Evolutionary conservation across 1,140 invertebrate genomes (phyloP).

Genomic region (Liolophura sinensis): DNA sequence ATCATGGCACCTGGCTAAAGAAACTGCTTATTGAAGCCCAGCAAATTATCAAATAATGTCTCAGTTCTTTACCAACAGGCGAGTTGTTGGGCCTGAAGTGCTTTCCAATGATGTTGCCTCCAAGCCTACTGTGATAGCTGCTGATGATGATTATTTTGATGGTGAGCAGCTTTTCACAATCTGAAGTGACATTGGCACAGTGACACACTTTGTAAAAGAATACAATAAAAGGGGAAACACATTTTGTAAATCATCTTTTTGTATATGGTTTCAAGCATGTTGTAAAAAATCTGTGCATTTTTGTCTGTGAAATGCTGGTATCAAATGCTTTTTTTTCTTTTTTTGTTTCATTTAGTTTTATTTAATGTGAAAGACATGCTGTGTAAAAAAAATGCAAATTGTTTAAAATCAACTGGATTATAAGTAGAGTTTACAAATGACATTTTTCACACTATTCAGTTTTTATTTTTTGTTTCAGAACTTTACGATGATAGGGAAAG

Average conservation of each 20-base stretch:
- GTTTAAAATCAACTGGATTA: too few relatives aligned
- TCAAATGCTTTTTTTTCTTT: slow-evolving; percentile 15
- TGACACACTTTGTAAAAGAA: too few relatives aligned
- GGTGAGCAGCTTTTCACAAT: slow-evolving; percentile 21
- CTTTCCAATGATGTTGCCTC: not conserved
- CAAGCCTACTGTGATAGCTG: slow-evolving; percentile 32
- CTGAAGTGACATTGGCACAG: too few relatives aligned
- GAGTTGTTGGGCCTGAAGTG: not conserved
- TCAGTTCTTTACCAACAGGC: not conserved
- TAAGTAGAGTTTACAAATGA: too few relatives aligned
- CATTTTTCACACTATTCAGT: not conserved
- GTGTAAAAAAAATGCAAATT: too few relatives aligned
- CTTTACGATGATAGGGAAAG: slow-evolving; percentile 88
- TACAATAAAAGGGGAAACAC: too few relatives aligned
- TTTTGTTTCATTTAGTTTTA: too few relatives aligned
- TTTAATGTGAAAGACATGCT: too few relatives aligned
- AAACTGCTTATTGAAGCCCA: not conserved
- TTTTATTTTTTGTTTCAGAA: slow-evolving; percentile 58
- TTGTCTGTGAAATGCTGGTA: not conserved
- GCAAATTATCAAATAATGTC: not conserved
- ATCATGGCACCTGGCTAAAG: not conserved
- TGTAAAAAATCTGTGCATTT: not conserved
- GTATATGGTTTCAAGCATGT: not conserved
- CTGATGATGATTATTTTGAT: slow-evolving; percentile 44
- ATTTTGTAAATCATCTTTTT: not conserved